Evolutionary conservation across 2,113 vertebrate species (phyloP), one percentile per base, ranked within the genome.

Genomic region (Antennarius striatus): DNA sequence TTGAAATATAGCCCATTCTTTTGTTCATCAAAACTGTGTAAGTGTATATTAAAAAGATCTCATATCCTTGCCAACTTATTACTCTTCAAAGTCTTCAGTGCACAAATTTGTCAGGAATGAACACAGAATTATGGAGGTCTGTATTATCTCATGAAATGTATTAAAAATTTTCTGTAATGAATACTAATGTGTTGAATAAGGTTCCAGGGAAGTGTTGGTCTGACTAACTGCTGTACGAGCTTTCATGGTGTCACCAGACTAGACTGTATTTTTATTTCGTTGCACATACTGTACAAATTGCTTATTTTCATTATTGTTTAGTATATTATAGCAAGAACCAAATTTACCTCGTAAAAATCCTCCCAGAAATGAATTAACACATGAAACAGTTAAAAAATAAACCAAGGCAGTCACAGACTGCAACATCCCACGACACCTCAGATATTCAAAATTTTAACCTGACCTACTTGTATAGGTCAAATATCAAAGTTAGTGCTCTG

Each of bases 1-100:
- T 81, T 60, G 12, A 51, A 63, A 46, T 64, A 39, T 56, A 59
- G 57, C 80, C 67, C 63, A 60, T 56, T 30, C 55, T 39, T 39
- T 70, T 40, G 58, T 45, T 45, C 42, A 11, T 10, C 42, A 45
- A 63, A 32, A 30, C 47, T 65, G 13, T 15, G 50, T 3, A 40
- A 4, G 43, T 56, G 32, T 7, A 36, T 36, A 36, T 48, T 45
- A 3, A 56, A 58, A 52, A 29, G 8, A 62, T 47, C 43, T 32
- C 11, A 12, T 29, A 59, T 17, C 17, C n/a, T 42, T 46, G 12
- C 13, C n/a, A 4, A 30, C 43, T 4, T 16, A 28, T 12, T 14
- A 40, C 2, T 5, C 4, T 30, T 14, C 8, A n/a, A 11, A 17
- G 22, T 15, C n/a, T 71, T 15, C 4, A 10, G 28, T 15, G 32